Base-by-base conservation (phyloP, 2,113 vertebrate genomes). In the Thalassoma bifasciatum region DNA sequence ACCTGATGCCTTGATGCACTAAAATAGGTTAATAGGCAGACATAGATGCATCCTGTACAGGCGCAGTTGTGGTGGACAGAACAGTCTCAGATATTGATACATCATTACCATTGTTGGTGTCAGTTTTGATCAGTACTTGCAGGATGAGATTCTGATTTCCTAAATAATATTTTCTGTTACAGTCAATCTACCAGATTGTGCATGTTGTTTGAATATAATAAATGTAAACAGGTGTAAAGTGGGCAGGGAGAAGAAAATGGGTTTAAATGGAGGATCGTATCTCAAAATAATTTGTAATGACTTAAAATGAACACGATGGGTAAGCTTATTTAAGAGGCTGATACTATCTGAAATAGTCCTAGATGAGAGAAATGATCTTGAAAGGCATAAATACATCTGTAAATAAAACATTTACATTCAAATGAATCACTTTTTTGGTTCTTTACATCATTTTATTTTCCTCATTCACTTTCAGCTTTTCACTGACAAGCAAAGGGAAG, bases 401-500 rank as follows among this genome's bases (percentile, higher is more conserved):
- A 37, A 22, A 59, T 37, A 12, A 3, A 30, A 30, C 7, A 36
- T 21, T 7, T 10, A n/a, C 14, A 16, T n/a, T 30, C 12, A 61
- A 13, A 13, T 1, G 16, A 16, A 42, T 46, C 12, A 21, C 37
- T 2, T 37, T n/a, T n/a, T 6, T 40, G 4, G 1, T 34, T 44
- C 34, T 24, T 30, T 21, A 50, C 5, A 30, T 30, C 30, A 30
- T 30, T 24, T 30, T 6, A 10, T 44, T 63, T 63, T 50, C 21
- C 47, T 36, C 44, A 17, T 1, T 46, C 36, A 0, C 30, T 50
- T 26, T 26, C 47, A 24, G 16, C 50, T 1, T 24, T 46, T 21
- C 44, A 17, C 34, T 57, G 37, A 67, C 52, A 57, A 58, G 77
- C 59, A 73, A 77, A 67, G 8, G 54, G 52, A 64, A 61, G 22